These are phyloP conservation scores for Andricus grossulariae DNA, from an alignment of 1,140 invertebrate genomes.

Conservation along the genomic window DNA sequence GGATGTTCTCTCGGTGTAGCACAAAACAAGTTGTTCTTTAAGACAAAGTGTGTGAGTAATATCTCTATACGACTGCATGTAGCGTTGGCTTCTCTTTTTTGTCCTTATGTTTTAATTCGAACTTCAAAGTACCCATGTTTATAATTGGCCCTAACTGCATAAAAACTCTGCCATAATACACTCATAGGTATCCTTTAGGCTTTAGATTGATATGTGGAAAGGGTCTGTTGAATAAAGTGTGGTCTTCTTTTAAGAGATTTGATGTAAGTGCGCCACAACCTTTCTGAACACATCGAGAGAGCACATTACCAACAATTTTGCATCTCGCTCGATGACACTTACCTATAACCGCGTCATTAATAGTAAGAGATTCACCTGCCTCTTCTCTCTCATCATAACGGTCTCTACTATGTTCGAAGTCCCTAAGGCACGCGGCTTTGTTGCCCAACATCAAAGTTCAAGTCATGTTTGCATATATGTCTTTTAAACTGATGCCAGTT, in stretches of 20 bases:
- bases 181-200: constrained; percentile 34
- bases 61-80: constrained; percentile 17
- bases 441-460: too few relatives aligned
- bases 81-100: constrained; percentile 34
- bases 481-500: too few relatives aligned
- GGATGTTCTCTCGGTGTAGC: too few relatives aligned
- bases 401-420: not conserved
- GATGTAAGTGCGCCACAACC: not conserved
- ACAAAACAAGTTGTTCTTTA: constrained; percentile 37
- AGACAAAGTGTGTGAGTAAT: constrained; percentile 35
- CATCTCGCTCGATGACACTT: too few relatives aligned
- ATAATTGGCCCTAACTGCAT: constrained; percentile 37
- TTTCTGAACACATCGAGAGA: constrained; percentile 22
- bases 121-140: constrained; percentile 28
- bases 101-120: constrained; percentile 32
- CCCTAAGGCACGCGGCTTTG: too few relatives aligned
- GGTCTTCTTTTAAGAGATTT: constrained; percentile 31
- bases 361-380: constrained; percentile 35
- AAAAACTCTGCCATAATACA: constrained; percentile 33
- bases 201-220: constrained; percentile 34
- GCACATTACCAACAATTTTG: constrained; percentile 32
- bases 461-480: too few relatives aligned
- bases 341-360: not conserved
- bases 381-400: not conserved
- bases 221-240: constrained; percentile 19